These are phyloP conservation scores for Oryzaephilus surinamensis DNA, from an alignment of 1,140 invertebrate genomes.

Conservation along the genomic window DNA sequence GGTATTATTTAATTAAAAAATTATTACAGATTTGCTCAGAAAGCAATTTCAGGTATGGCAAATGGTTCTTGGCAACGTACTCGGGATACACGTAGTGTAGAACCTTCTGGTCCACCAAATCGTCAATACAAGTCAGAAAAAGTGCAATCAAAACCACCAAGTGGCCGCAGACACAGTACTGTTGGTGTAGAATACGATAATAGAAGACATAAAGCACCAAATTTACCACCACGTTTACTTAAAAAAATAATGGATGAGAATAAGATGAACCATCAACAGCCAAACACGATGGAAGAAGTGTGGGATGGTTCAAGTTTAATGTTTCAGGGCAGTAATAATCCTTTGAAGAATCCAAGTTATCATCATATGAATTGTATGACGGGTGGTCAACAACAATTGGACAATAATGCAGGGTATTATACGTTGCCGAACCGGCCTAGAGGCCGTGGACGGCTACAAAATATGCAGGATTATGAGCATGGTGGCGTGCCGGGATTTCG, in stretches of 20 bases:
- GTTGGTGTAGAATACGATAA: slow-evolving; percentile 29
- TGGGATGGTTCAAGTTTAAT: slow-evolving; percentile 43
- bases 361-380: slow-evolving; percentile 7
- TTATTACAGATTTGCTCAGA: background rate
- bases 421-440: slow-evolving; percentile 40
- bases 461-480: slow-evolving; percentile 34
- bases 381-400: slow-evolving; percentile 10
- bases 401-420: slow-evolving; percentile 35
- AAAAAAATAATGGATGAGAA: slow-evolving; percentile 43
- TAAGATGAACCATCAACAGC: slow-evolving; percentile 28
- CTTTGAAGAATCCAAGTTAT: slow-evolving; percentile 15
- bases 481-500: slow-evolving; percentile 15
- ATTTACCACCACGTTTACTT: slow-evolving; percentile 42
- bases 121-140: slow-evolving; percentile 29
- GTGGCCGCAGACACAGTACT: slow-evolving; percentile 38
- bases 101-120: slow-evolving; percentile 32
- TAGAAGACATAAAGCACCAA: slow-evolving; percentile 27
- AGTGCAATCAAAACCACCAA: slow-evolving; percentile 43
- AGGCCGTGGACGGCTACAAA: slow-evolving; percentile 41
- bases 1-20: slow-evolving; percentile 12
- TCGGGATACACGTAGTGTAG: slow-evolving; percentile 44
- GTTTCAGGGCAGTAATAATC: slow-evolving; percentile 32
- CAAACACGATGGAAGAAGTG: slow-evolving; percentile 31
- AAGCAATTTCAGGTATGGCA: too few species aligned
- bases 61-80: slow-evolving; percentile 31